phyloP scores from a whole-genome alignment of 1,140 invertebrate genomes.

The Frieseomelitta varia region DNA sequence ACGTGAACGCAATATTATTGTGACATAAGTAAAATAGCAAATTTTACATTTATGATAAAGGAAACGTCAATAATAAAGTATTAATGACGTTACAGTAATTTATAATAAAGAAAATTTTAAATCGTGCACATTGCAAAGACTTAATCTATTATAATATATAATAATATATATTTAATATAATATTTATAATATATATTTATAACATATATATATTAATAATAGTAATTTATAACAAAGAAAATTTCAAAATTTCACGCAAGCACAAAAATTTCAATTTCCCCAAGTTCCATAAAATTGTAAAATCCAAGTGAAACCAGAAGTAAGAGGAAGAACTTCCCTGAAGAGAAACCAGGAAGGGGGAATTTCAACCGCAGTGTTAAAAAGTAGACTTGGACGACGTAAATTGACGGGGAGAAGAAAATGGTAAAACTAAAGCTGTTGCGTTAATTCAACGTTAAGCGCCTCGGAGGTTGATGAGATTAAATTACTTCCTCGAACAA shows the following conservation, averaged over 20 bases:
- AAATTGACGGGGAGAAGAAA: not conserved
- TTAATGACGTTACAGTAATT: not conserved
- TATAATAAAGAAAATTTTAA: too few species aligned
- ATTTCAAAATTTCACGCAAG: too few species aligned
- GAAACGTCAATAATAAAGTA: not conserved
- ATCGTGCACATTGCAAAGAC: too few species aligned
- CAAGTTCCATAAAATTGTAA: not conserved
- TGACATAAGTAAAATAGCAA: not conserved
- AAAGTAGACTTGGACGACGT: not conserved
- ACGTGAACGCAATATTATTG: not conserved
- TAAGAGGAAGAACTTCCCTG: not conserved
- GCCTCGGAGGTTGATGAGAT: not conserved
- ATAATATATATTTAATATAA: too few species aligned
- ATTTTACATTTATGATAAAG: not conserved
- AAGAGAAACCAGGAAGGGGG: too few species aligned
- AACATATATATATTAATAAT: too few species aligned
- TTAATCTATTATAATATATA: too few species aligned
- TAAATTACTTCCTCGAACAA: not conserved
- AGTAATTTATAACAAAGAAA: too few species aligned
- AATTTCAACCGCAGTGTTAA: not conserved
- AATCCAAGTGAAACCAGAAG: not conserved
- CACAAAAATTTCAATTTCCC: not conserved
- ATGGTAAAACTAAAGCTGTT: not conserved
- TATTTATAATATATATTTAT: too few species aligned
- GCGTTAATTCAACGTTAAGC: not conserved